Evolutionary conservation across 2,888 invertebrate species (phyloP), one percentile per base, ranked within the genome.

Genomic region (Phania funesta): DNA sequence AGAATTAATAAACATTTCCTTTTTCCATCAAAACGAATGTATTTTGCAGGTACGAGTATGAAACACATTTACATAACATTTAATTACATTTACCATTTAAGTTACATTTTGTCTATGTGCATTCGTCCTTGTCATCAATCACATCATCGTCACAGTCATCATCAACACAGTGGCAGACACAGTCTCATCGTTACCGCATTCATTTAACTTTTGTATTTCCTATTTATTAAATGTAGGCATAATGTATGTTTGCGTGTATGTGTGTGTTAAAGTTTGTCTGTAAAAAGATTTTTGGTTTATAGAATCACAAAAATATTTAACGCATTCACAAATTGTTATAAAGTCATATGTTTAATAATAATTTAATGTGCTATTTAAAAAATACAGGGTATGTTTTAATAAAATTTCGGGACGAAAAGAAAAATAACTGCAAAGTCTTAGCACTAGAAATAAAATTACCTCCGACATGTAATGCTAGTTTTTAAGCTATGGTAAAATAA

Each of bases 61-160:
- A 60, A 71, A 81, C 75, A 67, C 78, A 81, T 83, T 78, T 79
- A 71, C 80, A 83, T 81, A 84, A 84, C 74, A 82, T 85, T 85
- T 85, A 84, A 84, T 84, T 85, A 84, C 84, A 83, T 85, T 84
- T 85, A 71, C 78, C 78, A 71, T 78, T 78, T 71, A 78, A 71
- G 65, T 78, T 65, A 78, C 78, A 78, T 41, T 78, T 78, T 78
- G 78, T 78, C 71, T 71, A 48, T 78, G 78, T 78, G 64, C 71
- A 78, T 41, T 71, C 78, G 65, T 65, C 65, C 71, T 71, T 78
- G 65, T 58, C 65, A 58, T 64, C 71, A 78, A 71, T 78, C 78
- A 65, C 65, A 78, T 78, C 78, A 78, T 64, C 62, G 29, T 70
- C 67, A 41, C 44, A 50, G 52, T 73, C 73, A 62, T 74, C 22